phyloP scores from a whole-genome alignment of 2,888 invertebrate species.

The Diplazon laetatorius region DNA sequence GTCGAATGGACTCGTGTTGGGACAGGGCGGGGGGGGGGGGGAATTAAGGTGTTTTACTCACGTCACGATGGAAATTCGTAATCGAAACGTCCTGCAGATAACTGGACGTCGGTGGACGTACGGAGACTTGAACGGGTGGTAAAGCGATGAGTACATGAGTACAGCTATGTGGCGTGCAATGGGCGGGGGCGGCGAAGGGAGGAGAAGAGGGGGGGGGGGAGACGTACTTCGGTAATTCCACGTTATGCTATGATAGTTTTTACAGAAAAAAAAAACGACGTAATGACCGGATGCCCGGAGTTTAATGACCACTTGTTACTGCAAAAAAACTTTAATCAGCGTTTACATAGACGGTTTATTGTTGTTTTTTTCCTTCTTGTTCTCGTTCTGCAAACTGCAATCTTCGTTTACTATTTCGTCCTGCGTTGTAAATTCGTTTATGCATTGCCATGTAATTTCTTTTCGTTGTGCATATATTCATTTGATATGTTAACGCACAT shows the following conservation, averaged over 20 bases:
- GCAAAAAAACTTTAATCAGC: background rate
- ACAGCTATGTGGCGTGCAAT: background rate
- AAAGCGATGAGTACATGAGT: constrained; percentile 5
- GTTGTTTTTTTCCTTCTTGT: too few relatives aligned
- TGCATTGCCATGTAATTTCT: too few relatives aligned
- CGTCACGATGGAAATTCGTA: background rate
- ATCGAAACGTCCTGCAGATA: background rate
- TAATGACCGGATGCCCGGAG: background rate
- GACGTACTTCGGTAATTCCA: constrained; percentile 19
- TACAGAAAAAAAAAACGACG: background rate
- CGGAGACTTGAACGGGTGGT: constrained; percentile 35
- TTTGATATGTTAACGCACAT: too few relatives aligned
- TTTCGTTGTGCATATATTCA: too few relatives aligned
- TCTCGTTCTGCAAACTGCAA: too few relatives aligned
- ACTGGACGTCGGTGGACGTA: constrained; percentile 1
- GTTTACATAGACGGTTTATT: background rate
- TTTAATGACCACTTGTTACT: background rate
- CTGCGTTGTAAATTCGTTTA: too few relatives aligned
- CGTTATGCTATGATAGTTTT: constrained; percentile 5
- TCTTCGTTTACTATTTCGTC: too few relatives aligned
- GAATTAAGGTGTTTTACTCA: background rate
- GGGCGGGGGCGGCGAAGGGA: background rate
- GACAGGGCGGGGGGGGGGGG: too few relatives aligned
- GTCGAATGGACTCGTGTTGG: background rate
- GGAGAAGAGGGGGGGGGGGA: background rate